Evolutionary conservation across 2,797 vertebrate genomes (phyloP).

Genomic region (Schizopygopsis malacanthus): DNA sequence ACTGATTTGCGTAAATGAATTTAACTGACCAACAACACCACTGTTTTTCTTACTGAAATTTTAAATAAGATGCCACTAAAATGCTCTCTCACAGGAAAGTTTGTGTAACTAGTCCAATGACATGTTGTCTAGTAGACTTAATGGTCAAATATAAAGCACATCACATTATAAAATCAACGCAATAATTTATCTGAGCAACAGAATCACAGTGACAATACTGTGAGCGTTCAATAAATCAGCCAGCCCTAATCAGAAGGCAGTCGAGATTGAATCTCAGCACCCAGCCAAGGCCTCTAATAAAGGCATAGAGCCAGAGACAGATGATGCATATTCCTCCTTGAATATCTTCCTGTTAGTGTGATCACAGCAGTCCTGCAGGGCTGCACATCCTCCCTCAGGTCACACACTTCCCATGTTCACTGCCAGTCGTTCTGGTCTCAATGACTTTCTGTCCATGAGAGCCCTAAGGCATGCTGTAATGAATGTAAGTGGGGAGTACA

Average conservation of each 20-base stretch:
- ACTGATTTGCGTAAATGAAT: background rate
- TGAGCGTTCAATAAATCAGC: background rate
- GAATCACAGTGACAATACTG: background rate
- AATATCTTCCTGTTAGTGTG: slow-evolving; percentile 4
- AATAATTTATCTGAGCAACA: background rate
- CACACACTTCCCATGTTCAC: background rate
- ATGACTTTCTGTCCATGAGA: slow-evolving; percentile 4
- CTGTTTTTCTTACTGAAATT: background rate
- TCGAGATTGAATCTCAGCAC: background rate
- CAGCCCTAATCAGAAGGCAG: background rate
- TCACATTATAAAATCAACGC: background rate
- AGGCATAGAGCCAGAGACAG: background rate
- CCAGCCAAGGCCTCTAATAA: background rate
- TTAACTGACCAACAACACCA: background rate
- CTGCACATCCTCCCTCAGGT: slow-evolving; percentile 1
- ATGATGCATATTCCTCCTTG: slow-evolving; percentile 20
- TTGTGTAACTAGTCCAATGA: background rate
- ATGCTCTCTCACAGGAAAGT: background rate
- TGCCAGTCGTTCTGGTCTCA: background rate
- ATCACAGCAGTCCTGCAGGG: background rate
- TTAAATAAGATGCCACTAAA: background rate
- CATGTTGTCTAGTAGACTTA: background rate
- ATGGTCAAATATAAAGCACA: background rate
- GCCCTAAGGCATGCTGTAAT: slow-evolving; percentile 22
- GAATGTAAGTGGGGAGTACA: slow-evolving; percentile 16